These are phyloP conservation scores for Mizuhopecten yessoensis DNA, from an alignment of 1,140 invertebrate genomes.

Conservation along the genomic window DNA sequence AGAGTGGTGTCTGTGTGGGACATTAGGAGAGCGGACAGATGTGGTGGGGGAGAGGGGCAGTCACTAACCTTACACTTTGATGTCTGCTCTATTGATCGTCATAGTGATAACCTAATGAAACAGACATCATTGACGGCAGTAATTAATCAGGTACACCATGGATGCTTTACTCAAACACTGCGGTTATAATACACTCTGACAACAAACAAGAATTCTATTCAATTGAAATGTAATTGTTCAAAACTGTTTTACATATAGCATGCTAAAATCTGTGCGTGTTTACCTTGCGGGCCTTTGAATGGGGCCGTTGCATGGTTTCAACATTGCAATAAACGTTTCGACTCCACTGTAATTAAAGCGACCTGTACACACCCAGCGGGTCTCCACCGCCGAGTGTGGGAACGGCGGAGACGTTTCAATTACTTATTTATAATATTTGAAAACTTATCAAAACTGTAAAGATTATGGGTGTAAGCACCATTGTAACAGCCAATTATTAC, in stretches of 20 bases:
- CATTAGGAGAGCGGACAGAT: not conserved
- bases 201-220: conserved; percentile 20
- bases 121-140: not conserved
- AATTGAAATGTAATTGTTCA: conserved; percentile 35
- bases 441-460: conserved; percentile 15
- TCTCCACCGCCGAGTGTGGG: not conserved
- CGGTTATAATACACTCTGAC: not conserved
- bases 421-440: conserved; percentile 14
- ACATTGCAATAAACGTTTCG: not conserved
- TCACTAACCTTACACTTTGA: not conserved
- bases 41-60: not conserved
- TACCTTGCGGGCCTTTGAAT: not conserved
- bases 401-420: not conserved
- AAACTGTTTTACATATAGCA: not conserved
- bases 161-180: not conserved
- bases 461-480: not conserved
- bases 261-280: not conserved
- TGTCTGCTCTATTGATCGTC: not conserved
- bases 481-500: not conserved
- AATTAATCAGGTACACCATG: not conserved
- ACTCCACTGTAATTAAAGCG: not conserved
- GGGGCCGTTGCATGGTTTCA: conserved; percentile 4
- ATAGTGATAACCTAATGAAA: conserved; percentile 6
- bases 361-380: not conserved
- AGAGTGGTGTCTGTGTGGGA: not conserved